Evolutionary conservation across 2,797 vertebrate species (phyloP).

Genomic region (Peromyscus eremicus): DNA sequence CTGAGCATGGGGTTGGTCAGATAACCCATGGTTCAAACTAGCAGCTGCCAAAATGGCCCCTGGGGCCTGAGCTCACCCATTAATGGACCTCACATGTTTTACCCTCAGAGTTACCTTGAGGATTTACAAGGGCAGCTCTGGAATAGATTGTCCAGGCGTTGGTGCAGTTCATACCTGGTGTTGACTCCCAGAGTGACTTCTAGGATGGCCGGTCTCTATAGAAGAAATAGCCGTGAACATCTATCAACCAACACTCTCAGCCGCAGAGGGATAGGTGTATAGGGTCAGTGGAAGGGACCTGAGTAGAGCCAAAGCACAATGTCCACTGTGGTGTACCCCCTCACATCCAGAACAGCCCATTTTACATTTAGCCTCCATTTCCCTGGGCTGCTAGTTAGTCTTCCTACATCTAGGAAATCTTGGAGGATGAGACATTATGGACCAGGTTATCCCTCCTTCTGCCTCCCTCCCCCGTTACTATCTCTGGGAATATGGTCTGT

Average conservation of each 20-base stretch:
- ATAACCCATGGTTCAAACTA: background rate
- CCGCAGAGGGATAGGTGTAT: too few species aligned
- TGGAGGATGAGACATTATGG: background rate
- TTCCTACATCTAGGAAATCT: background rate
- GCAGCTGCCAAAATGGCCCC: background rate
- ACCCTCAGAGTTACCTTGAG: background rate
- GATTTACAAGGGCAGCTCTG: background rate
- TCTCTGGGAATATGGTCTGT: background rate
- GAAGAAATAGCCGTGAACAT: background rate
- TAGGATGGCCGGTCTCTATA: background rate
- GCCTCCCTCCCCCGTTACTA: background rate
- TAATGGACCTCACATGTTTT: rapidly evolving
- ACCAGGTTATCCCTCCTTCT: background rate
- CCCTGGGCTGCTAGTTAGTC: background rate
- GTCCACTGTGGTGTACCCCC: too few species aligned
- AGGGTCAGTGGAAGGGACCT: background rate
- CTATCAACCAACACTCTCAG: background rate
- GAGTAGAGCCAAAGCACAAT: too few species aligned
- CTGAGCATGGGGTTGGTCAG: background rate
- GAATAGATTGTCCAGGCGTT: background rate
- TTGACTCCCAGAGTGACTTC: background rate
- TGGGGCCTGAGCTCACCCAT: background rate
- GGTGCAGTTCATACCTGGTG: background rate
- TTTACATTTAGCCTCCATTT: background rate
- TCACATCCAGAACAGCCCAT: background rate